A percentile compares a stretch with the other conserved stretches of the same genome.
These are phyloP conservation scores for Lanius ludovicianus DNA, from an alignment of 2,113 vertebrate species.

Conservation along the genomic window DNA sequence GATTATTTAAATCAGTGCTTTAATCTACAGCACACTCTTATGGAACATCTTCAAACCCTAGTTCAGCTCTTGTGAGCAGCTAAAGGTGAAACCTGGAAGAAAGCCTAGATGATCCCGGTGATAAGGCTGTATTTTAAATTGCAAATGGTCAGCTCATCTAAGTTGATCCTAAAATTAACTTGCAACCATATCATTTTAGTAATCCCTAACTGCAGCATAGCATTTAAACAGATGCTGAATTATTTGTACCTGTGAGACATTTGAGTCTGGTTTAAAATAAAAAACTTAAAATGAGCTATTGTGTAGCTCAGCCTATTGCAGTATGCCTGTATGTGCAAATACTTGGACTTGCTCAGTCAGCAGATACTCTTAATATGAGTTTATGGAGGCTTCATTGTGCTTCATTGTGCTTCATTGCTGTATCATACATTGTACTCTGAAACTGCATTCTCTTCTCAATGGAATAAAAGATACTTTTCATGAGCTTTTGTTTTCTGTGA, in stretches of 20 bases:
- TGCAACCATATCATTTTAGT: background rate
- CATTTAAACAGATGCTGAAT: background rate
- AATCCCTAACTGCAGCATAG: background rate
- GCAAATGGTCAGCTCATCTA: background rate
- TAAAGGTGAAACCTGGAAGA: background rate
- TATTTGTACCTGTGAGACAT: background rate
- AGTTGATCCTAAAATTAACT: background rate
- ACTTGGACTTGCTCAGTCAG: constrained; percentile 3
- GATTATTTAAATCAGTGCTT: background rate
- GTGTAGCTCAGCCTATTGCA: background rate
- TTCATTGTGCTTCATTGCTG: background rate
- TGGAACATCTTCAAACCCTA: background rate
- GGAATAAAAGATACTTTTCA: background rate
- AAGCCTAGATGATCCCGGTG: background rate
- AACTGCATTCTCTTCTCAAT: background rate
- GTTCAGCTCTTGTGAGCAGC: background rate
- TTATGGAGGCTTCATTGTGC: background rate
- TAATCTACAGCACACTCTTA: background rate
- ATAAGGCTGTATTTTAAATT: background rate
- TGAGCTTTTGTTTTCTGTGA: background rate
- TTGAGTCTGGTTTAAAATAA: background rate
- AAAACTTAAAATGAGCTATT: background rate
- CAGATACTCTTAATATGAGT: background rate
- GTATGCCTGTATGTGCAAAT: background rate
- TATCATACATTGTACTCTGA: background rate